Percentiles rank a stretch among this genome's conserved stretches.
These are phyloP conservation scores for Bufo gargarizans DNA, from an alignment of 2,113 vertebrate genomes.

Conservation along the genomic window DNA sequence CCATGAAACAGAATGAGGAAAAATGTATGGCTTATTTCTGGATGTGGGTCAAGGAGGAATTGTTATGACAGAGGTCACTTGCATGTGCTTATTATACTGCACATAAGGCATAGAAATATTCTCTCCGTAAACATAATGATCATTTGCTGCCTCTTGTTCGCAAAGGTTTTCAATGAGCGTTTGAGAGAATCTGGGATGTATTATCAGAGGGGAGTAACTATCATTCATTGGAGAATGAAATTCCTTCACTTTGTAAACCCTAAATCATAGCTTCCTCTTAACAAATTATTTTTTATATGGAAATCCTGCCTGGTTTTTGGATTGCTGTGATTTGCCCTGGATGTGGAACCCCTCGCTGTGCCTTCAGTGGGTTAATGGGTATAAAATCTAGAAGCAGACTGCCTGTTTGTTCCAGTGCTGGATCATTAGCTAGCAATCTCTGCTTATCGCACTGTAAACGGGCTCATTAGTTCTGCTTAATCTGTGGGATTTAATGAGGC, in stretches of 20 bases:
- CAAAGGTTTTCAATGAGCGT: background rate
- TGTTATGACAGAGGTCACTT: background rate
- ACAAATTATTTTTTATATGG: background rate
- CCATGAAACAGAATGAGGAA: background rate
- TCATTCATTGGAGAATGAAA: background rate
- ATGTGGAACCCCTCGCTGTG: background rate
- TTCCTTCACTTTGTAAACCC: background rate
- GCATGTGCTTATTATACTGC: background rate
- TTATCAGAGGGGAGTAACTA: background rate
- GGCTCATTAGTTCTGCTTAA: slow-evolving; percentile 56
- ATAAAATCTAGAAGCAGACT: slow-evolving; percentile 1
- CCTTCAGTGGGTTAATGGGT: slow-evolving; percentile 27
- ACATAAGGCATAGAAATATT: background rate
- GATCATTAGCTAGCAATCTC: slow-evolving; percentile 47
- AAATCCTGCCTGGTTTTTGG: background rate
- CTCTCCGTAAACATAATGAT: background rate
- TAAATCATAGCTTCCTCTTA: background rate
- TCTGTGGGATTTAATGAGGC: slow-evolving; percentile 52
- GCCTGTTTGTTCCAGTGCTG: slow-evolving; percentile 35
- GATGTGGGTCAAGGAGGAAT: slow-evolving; percentile 10
- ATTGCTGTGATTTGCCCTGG: background rate
- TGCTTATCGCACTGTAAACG: slow-evolving; percentile 42
- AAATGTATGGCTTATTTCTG: slow-evolving; percentile 12
- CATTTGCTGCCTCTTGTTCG: background rate
- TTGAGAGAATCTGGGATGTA: background rate